Conservation (phyloP, 2,797 vertebrate species). For the Pogonophryne albipinna region DNA sequence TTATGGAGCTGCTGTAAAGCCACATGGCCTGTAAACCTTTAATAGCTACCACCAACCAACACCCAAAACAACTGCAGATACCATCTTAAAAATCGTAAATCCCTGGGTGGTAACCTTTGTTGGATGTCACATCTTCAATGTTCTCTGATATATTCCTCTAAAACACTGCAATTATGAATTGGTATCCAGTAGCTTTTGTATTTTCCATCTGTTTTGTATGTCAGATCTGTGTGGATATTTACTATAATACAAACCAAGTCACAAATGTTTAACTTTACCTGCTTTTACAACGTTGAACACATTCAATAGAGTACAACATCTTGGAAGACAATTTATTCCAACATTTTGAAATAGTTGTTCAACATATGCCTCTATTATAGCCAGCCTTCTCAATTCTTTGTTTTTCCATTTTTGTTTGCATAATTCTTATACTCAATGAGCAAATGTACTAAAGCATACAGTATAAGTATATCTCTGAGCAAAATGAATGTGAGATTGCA, state of each 20-base stretch:
- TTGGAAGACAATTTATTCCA: not conserved
- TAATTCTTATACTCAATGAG: not conserved
- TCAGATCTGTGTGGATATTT: not conserved
- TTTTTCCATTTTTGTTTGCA: not conserved
- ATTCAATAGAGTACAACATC: not conserved
- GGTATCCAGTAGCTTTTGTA: not conserved
- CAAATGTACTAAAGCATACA: not conserved
- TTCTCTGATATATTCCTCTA: not conserved
- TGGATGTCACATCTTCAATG: not conserved
- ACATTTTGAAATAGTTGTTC: not conserved
- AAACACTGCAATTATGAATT: not conserved
- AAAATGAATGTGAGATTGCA: not conserved
- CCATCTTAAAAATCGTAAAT: not conserved
- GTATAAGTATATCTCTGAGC: not conserved
- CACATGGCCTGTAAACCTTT: slow-evolving; percentile 78
- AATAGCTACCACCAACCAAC: slow-evolving; percentile 68
- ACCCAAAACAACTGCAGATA: slow-evolving; percentile 50
- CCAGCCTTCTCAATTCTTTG: not conserved
- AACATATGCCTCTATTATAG: not conserved
- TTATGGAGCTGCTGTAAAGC: slow-evolving; percentile 71
- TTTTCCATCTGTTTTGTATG: not conserved
- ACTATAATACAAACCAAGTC: not conserved
- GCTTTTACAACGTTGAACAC: too few relatives aligned
- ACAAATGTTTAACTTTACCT: not conserved
- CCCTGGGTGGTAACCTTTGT: not conserved